Base-by-base conservation (phyloP, 2,113 vertebrate genomes). In the Kryptolebias marmoratus region DNA sequence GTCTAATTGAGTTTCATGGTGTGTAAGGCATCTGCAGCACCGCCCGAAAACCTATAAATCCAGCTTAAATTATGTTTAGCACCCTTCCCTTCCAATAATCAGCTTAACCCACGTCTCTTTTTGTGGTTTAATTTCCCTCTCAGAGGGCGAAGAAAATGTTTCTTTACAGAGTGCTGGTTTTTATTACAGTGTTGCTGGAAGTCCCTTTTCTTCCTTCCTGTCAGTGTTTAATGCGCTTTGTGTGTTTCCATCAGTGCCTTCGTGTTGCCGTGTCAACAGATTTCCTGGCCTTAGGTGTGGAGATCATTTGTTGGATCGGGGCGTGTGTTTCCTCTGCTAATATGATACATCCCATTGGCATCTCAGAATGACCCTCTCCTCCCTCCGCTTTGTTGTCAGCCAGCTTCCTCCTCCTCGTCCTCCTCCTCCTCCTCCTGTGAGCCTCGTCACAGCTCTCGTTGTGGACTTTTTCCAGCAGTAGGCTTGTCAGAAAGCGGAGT, bases 401-500 rank as follows among this genome's bases (percentile, higher is more conserved):
- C 39, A 16, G 48, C 52, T 39, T 66, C 69, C 69, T 55, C 58
- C 44, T 71, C 59, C 14, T 59, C 60, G 31, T 68, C 48, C 13
- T 54, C 49, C 52, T 53, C 39, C 47, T 49, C 39, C 68, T 66
- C 49, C 63, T 59, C 63, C 69, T 77, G 28, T 75, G 77, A 75
- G 72, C 44, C 61, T 54, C 12, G 31, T 9, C 56, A 42, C 61
- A 66, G 22, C 55, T 83, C 73, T 65, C 53, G 52, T 63, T 67
- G 58, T 68, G 18, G 57, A n/a, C 45, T 82, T 64, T 77, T 71
- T 66, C 61, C 39, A 68, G 73, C 68, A 69, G 69, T 42, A 67
- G 74, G 79, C 63, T 62, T 22, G 74, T 72, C 7, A 67, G 60
- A 81, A 64, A 80, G 60, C 57, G 77, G 82, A 81, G 75, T 7